Base-by-base conservation (phyloP, 2,888 invertebrate species). In the Chironomus riparius region DNA sequence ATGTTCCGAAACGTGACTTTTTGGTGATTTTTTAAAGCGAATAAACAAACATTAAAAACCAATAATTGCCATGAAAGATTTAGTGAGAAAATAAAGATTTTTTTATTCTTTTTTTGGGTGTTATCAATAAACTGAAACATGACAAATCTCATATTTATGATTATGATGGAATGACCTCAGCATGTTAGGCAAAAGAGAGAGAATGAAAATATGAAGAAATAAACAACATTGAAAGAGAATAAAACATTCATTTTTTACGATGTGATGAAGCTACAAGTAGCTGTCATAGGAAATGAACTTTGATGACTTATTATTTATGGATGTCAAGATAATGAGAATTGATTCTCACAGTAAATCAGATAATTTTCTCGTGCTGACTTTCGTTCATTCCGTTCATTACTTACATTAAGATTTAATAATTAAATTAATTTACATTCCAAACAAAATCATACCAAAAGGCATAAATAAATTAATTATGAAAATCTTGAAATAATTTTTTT, bases 1-100 rank as follows among this genome's bases (percentile, higher is more conserved):
- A 65, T 65, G 65, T 65, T 65, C 65, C 56, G n/a, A 56, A 21
- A 65, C 65, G 65, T 65, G 65, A 65, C 65, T 65, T 65, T 65
- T 65, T 12, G 65, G 65, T 65, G 65, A 65, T 65, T 65, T 38
- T 28, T 65, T 24, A 24, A 21, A 13, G 65, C 22, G 21, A 65
- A 65, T 21, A 65, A 65, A 65, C 21, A 65, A 65, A 65, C 21
- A 65, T 65, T 65, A 65, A 24, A 65, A 24, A 15, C 56, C 56
- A 18, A 65, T 65, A 65, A 65, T 65, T 65, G 65, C 65, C 65
- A 21, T 21, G 13, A 24, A 22, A 65, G 13, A 65, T 24, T 21
- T 65, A 21, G 65, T 21, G 4, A 62, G 62, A 62, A 62, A 22
- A 22, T 21, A 62, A 62, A 62, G 10, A 62, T 21, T 21, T 62